Percentiles rank a stretch among this genome's conserved stretches.
phyloP scores from a whole-genome alignment of 2,797 vertebrate genomes.

The Novumbra hubbsi region DNA sequence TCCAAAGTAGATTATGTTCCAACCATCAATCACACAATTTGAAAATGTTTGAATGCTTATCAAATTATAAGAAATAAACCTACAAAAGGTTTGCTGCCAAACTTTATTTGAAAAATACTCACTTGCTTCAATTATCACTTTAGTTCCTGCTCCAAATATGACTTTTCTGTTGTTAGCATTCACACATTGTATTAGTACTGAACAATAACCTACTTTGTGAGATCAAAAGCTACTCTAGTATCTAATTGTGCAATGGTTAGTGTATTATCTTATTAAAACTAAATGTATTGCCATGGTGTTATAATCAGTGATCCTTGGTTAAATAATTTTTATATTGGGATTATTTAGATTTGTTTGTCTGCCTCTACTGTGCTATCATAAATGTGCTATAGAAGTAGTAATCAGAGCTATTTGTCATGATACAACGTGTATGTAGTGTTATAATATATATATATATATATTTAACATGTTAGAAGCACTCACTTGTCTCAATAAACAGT shows the following conservation, averaged over 20 bases:
- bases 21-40: not conserved
- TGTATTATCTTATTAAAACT: too few species aligned
- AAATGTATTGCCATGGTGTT: too few species aligned
- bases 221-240: not conserved
- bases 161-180: slow-evolving; percentile 13
- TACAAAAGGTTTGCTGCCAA: not conserved
- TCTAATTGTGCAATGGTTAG: not conserved
- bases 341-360: too few species aligned
- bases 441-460: too few species aligned
- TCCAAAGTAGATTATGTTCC: not conserved
- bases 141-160: slow-evolving; percentile 15
- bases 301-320: too few species aligned
- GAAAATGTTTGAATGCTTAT: not conserved
- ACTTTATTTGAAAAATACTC: slow-evolving; percentile 15
- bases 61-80: not conserved
- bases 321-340: too few species aligned
- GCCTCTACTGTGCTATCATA: too few species aligned
- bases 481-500: too few species aligned
- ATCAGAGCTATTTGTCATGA: too few species aligned
- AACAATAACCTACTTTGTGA: not conserved
- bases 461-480: too few species aligned
- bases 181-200: slow-evolving; percentile 21
- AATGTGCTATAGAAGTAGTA: too few species aligned
- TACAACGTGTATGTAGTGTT: too few species aligned
- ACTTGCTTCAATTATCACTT: slow-evolving; percentile 15